Evolutionary conservation across 2,797 vertebrate species (phyloP).

Genomic region (Gymnothorax javanicus): DNA sequence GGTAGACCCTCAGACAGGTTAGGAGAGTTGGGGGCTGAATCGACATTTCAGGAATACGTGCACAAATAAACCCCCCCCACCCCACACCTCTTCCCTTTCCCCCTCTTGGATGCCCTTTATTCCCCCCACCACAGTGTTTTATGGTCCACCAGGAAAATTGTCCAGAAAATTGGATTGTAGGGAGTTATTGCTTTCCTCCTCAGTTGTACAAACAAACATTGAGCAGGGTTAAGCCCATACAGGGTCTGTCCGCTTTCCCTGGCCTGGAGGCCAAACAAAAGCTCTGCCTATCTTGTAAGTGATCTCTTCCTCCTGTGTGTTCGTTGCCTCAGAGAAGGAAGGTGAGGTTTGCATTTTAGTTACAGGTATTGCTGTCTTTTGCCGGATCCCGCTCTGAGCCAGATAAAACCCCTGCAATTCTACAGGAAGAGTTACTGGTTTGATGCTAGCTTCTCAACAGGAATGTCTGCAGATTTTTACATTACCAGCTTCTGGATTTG

Average conservation of each 20-base stretch:
- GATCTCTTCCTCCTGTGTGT: conserved; percentile 39
- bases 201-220: conserved; percentile 29
- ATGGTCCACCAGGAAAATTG: conserved; percentile 38
- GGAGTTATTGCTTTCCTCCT: conserved; percentile 29
- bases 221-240: conserved; percentile 28
- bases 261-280: neutral
- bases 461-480: conserved; percentile 44
- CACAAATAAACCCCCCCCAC: conserved; percentile 8
- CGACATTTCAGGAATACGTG: neutral
- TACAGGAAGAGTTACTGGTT: conserved; percentile 23
- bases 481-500: conserved; percentile 48
- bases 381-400: conserved; percentile 39
- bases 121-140: conserved; percentile 12
- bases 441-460: conserved; percentile 47
- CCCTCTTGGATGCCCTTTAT: conserved; percentile 36
- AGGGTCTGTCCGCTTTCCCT: neutral
- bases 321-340: conserved; percentile 22
- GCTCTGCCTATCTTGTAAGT: conserved; percentile 37
- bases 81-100: conserved; percentile 12
- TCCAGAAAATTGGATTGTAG: conserved; percentile 40
- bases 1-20: neutral
- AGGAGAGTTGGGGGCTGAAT: neutral
- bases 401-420: conserved; percentile 36
- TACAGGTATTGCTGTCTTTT: conserved; percentile 11
- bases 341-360: conserved; percentile 42